These are phyloP conservation scores for Eumacrocentrus americanus DNA, from an alignment of 2,888 invertebrate species.

Conservation along the genomic window DNA sequence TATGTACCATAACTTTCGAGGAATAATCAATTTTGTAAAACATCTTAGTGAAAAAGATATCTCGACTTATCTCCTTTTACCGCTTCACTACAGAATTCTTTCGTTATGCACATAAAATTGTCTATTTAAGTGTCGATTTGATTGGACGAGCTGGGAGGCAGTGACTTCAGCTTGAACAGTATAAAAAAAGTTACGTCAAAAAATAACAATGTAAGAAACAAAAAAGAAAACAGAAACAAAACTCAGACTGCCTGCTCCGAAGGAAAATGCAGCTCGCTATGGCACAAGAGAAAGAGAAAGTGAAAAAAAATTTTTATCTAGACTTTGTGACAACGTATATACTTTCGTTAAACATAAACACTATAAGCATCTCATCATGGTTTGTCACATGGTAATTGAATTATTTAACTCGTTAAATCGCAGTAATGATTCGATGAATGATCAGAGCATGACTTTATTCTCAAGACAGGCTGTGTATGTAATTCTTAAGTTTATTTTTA, in stretches of 20 bases:
- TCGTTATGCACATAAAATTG: not conserved
- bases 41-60: too few relatives aligned
- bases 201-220: not conserved
- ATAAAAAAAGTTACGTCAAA: slow-evolving; percentile 14
- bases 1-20: not conserved
- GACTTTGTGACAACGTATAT: not conserved
- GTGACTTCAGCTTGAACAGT: slow-evolving; percentile 37
- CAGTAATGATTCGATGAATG: not conserved
- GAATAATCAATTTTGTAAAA: too few relatives aligned
- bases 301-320: slow-evolving; percentile 14
- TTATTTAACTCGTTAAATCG: slow-evolving; percentile 2
- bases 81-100: too few relatives aligned
- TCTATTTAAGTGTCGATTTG: not conserved
- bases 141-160: slow-evolving; percentile 33
- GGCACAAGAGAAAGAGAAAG: slow-evolving; percentile 30
- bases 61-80: too few relatives aligned
- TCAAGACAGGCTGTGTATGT: too few relatives aligned
- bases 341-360: slow-evolving; percentile 16
- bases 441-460: not conserved
- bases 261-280: slow-evolving; percentile 30
- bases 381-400: not conserved
- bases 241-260: slow-evolving; percentile 19
- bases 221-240: slow-evolving; percentile 2
- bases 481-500: slow-evolving; percentile 10
- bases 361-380: slow-evolving; percentile 12